These are phyloP conservation scores for Lathronympha strigana DNA, from an alignment of 2,888 invertebrate species.

Conservation along the genomic window DNA sequence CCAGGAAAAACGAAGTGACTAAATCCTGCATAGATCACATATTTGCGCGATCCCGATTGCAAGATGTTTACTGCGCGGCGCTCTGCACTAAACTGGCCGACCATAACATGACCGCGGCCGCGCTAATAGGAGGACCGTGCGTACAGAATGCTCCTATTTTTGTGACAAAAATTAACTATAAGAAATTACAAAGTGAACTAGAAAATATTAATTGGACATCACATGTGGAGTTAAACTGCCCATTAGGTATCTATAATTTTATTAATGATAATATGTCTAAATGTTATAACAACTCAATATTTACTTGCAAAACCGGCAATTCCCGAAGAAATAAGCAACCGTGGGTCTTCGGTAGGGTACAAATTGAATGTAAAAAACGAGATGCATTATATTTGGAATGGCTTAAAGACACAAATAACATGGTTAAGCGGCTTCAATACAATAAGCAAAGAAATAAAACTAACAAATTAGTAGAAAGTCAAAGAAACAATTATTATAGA, in stretches of 20 bases:
- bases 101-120: neutral
- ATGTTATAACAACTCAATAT: neutral
- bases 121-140: neutral
- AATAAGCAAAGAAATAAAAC: constrained; percentile 4
- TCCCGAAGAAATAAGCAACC: neutral
- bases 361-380: too few species aligned
- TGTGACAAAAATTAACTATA: neutral
- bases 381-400: too few species aligned
- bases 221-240: too few species aligned
- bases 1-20: neutral
- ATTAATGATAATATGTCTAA: too few species aligned
- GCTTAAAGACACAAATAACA: too few species aligned
- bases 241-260: too few species aligned
- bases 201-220: too few species aligned
- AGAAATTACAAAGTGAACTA: neutral
- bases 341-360: neutral
- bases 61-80: constrained; percentile 20
- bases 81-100: constrained; percentile 16
- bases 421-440: too few species aligned
- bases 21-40: too few species aligned
- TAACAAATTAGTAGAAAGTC: constrained; percentile 4
- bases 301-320: neutral
- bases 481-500: neutral
- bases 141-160: neutral
- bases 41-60: too few species aligned